These are phyloP conservation scores for Eupsittula cactorum DNA, from an alignment of 2,113 vertebrate genomes.

Conservation along the genomic window DNA sequence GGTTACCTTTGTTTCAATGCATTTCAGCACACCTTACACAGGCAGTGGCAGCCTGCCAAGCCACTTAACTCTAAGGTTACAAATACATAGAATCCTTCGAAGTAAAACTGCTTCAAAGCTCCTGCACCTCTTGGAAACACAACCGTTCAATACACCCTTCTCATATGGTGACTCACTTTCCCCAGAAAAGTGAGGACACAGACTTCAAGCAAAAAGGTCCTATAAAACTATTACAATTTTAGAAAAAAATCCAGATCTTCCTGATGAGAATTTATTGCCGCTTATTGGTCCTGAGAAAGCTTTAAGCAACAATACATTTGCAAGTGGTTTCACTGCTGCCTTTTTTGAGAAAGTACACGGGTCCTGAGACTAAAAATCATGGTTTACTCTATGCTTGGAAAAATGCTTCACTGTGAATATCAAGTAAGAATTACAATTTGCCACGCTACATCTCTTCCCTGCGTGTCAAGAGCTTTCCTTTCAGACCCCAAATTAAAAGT, in stretches of 20 bases:
- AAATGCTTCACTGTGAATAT: neutral
- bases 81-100: neutral
- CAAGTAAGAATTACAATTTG: neutral
- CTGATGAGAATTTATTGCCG: conserved; percentile 48
- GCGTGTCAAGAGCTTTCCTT: neutral
- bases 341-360: neutral
- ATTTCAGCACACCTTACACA: neutral
- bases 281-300: conserved; percentile 60
- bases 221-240: neutral
- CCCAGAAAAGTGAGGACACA: neutral
- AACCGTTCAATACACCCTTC: neutral
- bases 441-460: neutral
- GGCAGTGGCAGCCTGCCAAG: neutral
- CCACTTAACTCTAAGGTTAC: neutral
- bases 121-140: neutral
- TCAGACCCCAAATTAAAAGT: neutral
- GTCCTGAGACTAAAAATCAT: conserved; percentile 21
- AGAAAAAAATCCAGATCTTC: conserved; percentile 46
- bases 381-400: neutral
- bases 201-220: conserved; percentile 53
- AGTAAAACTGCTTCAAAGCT: neutral
- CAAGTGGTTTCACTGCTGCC: conserved; percentile 13
- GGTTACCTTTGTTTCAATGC: conserved; percentile 3
- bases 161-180: neutral
- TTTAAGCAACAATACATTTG: conserved; percentile 44